A percentile compares a stretch with the other conserved stretches of the same genome.
These are phyloP conservation scores for Dromaius novaehollandiae DNA, from an alignment of 2,113 vertebrate species.

Conservation along the genomic window DNA sequence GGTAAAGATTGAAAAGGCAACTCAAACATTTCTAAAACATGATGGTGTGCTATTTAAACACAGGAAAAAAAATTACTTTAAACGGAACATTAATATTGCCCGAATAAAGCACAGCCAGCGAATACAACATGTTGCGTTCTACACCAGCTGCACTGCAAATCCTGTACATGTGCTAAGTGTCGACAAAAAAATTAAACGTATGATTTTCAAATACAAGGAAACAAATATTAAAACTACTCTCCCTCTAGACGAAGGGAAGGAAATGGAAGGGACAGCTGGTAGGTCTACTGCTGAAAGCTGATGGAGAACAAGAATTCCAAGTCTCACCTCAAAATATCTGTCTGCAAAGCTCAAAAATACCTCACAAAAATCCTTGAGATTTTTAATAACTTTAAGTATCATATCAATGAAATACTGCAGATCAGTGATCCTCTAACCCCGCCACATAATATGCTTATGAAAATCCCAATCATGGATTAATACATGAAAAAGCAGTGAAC, in stretches of 20 bases:
- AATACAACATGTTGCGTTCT: not conserved
- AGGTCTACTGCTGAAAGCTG: not conserved
- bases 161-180: not conserved
- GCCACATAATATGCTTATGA: not conserved
- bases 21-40: slow-evolving; percentile 12
- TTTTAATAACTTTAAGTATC: not conserved
- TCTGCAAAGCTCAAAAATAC: not conserved
- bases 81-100: not conserved
- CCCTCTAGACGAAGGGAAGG: not conserved
- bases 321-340: not conserved
- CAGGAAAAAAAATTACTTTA: accelerated
- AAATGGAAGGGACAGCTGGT: not conserved
- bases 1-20: slow-evolving; percentile 45
- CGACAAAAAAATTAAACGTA: not conserved
- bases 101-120: not conserved
- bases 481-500: not conserved
- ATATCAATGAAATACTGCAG: not conserved
- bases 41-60: not conserved
- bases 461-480: not conserved
- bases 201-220: not conserved
- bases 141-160: not conserved
- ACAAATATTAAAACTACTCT: not conserved
- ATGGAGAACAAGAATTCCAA: not conserved
- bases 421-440: not conserved
- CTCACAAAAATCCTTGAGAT: not conserved